Conservation (phyloP, 2,797 vertebrate genomes). For the Enteromius argenteus region DNA sequence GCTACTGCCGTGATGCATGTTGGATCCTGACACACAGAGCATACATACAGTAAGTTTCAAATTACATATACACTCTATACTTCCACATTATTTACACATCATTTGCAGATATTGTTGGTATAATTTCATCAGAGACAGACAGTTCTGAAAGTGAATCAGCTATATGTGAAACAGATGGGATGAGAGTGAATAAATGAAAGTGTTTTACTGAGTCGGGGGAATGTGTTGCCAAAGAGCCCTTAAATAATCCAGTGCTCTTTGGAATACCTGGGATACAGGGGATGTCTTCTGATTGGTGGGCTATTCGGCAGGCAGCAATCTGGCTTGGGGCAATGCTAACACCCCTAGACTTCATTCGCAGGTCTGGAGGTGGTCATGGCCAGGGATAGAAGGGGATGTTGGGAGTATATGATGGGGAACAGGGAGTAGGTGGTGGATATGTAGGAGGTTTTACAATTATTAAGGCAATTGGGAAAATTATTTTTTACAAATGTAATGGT, state of each 20-base stretch:
- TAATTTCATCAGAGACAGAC: conserved; percentile 31
- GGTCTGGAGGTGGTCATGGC: conserved; percentile 68
- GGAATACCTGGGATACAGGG: conserved; percentile 70
- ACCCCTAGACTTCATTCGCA: conserved; percentile 71
- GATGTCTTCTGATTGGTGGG: conserved; percentile 69
- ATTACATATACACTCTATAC: not conserved
- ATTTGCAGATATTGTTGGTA: conserved; percentile 19
- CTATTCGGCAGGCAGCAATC: conserved; percentile 74
- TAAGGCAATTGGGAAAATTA: not conserved
- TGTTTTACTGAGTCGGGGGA: conserved; percentile 19
- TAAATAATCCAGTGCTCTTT: conserved; percentile 23
- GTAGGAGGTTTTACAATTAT: not conserved
- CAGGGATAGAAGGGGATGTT: conserved; percentile 6
- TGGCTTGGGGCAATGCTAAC: conserved; percentile 70
- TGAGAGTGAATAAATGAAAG: conserved; percentile 23
- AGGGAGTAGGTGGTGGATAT: conserved; percentile 2
- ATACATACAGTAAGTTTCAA: not conserved
- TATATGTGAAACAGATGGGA: conserved; percentile 41
- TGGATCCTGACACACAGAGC: conserved; percentile 77
- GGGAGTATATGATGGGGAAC: conserved; percentile 11
- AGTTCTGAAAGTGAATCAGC: conserved; percentile 28
- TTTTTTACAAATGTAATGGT: conserved; percentile 15
- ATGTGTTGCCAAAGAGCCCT: conserved; percentile 32
- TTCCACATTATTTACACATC: not conserved
- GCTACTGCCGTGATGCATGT: conserved; percentile 85